A percentile compares a stretch with the other conserved stretches of the same genome.
These are phyloP conservation scores for Limenitis camilla DNA, from an alignment of 2,888 invertebrate species.

Conservation along the genomic window DNA sequence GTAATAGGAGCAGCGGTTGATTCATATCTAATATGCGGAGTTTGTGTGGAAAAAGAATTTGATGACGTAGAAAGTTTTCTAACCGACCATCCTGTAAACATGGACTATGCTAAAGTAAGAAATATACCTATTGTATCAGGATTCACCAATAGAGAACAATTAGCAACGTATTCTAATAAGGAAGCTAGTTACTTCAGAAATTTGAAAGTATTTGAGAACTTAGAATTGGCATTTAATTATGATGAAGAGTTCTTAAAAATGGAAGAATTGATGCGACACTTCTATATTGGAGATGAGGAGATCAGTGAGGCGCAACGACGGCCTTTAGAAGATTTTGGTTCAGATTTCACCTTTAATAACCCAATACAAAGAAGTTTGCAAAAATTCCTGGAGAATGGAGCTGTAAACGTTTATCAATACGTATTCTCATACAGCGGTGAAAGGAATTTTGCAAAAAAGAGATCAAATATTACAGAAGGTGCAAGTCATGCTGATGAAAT, in stretches of 20 bases:
- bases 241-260: constrained; percentile 19
- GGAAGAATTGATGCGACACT: constrained; percentile 14
- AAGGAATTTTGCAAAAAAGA: constrained; percentile 26
- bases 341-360: constrained; percentile 40
- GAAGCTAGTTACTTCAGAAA: constrained; percentile 26
- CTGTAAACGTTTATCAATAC: constrained; percentile 33
- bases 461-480: constrained; percentile 18
- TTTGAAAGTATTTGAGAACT: constrained; percentile 23
- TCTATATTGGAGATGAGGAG: constrained; percentile 22
- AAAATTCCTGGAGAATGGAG: constrained; percentile 20
- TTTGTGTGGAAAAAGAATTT: constrained; percentile 42
- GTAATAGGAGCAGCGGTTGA: constrained; percentile 30
- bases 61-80: constrained; percentile 39
- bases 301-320: constrained; percentile 17
- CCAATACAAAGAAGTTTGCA: constrained; percentile 36
- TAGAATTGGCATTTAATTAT: constrained; percentile 9
- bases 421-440: constrained; percentile 35
- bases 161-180: constrained; percentile 21
- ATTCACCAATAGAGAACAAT: constrained; percentile 39
- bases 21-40: constrained; percentile 10
- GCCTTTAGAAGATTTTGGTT: constrained; percentile 35
- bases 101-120: constrained; percentile 34
- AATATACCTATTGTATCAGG: constrained; percentile 42
- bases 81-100: constrained; percentile 33
- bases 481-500: constrained; percentile 40